These are phyloP conservation scores for Cephus sareptanus DNA, from an alignment of 2,888 invertebrate genomes.

Conservation along the genomic window DNA sequence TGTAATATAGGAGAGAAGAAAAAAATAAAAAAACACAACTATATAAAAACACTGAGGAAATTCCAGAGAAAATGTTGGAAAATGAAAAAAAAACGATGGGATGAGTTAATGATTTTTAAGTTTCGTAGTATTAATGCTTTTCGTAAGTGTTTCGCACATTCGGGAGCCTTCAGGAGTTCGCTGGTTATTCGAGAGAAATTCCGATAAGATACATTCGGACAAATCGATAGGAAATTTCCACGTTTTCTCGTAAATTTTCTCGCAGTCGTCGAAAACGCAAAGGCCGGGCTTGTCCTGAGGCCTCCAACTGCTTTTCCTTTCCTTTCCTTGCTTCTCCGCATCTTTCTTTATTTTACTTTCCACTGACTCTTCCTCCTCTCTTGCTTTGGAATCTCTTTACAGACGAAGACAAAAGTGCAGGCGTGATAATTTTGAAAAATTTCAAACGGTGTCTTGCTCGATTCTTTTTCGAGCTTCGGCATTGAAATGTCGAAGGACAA, in stretches of 20 bases:
- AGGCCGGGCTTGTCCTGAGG: not conserved
- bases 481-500: not conserved
- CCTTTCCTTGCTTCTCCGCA: not conserved
- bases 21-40: constrained; percentile 5
- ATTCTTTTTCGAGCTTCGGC: not conserved
- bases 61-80: not conserved
- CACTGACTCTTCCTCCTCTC: not conserved
- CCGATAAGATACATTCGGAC: not conserved
- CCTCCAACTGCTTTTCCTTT: not conserved
- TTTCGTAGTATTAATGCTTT: not conserved
- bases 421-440: not conserved
- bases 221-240: not conserved
- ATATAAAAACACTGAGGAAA: not conserved
- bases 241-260: not conserved
- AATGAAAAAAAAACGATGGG: not conserved
- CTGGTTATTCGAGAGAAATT: not conserved
- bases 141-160: not conserved
- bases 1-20: constrained; percentile 14
- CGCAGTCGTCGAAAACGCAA: not conserved
- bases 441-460: not conserved
- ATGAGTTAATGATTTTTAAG: not conserved
- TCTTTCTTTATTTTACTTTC: not conserved
- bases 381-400: not conserved
- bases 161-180: not conserved
- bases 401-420: not conserved